These are phyloP conservation scores for Epizoanthus fatuus DNA, from an alignment of 92 coral and sea anemone genomes.

Conservation along the genomic window DNA sequence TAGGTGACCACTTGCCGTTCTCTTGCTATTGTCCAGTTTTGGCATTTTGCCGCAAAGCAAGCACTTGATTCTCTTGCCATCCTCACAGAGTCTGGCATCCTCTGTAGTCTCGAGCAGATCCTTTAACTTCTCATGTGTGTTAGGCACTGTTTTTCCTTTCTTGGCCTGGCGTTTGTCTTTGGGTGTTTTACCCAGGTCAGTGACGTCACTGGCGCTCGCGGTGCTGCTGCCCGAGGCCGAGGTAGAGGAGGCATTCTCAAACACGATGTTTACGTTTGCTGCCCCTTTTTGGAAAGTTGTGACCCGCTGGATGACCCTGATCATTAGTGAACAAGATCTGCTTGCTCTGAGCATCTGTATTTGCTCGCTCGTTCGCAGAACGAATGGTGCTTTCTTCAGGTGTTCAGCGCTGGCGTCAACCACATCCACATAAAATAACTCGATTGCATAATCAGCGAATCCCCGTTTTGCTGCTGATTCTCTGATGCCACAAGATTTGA, in stretches of 20 bases:
- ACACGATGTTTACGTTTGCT: background rate
- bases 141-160: conserved; percentile 35
- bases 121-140: conserved; percentile 29
- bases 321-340: background rate
- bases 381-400: conserved; percentile 31
- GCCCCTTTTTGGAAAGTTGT: conserved; percentile 18
- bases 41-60: conserved; percentile 27
- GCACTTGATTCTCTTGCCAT: conserved; percentile 23
- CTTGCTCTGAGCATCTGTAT: background rate
- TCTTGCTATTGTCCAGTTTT: conserved; percentile 19
- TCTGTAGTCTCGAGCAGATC: conserved; percentile 29
- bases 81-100: conserved; percentile 15
- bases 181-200: conserved; percentile 33
- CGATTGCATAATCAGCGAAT: conserved; percentile 24
- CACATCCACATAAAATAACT: conserved; percentile 24
- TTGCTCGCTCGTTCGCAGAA: conserved; percentile 29
- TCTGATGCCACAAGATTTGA: background rate
- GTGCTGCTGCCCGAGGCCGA: background rate
- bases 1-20: conserved; percentile 18
- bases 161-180: conserved; percentile 4
- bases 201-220: background rate
- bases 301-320: conserved; percentile 24
- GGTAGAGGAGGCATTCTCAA: background rate
- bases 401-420: conserved; percentile 9
- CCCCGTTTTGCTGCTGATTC: background rate